phyloP scores from a whole-genome alignment of 2,888 invertebrate species.

The Hybos culiciformis region DNA sequence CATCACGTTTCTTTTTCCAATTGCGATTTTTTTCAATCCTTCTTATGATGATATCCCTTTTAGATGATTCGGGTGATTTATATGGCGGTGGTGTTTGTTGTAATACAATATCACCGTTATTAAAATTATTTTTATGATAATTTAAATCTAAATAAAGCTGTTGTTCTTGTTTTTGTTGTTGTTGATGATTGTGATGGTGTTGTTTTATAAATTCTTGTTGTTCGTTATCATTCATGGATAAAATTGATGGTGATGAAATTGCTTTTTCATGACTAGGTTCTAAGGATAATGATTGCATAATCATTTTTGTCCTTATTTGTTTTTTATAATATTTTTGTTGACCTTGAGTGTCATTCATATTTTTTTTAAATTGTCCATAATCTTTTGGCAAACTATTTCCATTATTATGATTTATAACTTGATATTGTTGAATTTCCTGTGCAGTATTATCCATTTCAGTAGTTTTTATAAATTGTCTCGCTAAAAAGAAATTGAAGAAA shows the following conservation, averaged over 20 bases:
- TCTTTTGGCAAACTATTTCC: too few species aligned
- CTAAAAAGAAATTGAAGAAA: too few species aligned
- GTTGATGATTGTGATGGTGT: too few species aligned
- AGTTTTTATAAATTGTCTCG: background rate
- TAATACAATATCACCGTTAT: too few species aligned
- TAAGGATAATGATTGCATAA: background rate
- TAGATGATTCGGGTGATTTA: too few species aligned
- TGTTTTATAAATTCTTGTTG: too few species aligned
- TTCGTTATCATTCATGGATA: conserved; percentile 1
- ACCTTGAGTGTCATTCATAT: background rate
- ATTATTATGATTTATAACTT: conserved; percentile 21
- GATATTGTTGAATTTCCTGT: background rate
- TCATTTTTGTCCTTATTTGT: conserved; percentile 3
- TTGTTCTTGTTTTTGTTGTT: too few species aligned
- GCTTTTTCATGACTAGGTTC: background rate
- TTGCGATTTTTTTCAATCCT: background rate
- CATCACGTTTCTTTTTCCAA: background rate
- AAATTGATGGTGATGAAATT: background rate
- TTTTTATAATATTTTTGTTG: background rate
- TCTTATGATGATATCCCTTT: too few species aligned
- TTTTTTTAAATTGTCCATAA: background rate
- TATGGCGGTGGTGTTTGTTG: too few species aligned
- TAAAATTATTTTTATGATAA: too few species aligned
- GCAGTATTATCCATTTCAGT: background rate
- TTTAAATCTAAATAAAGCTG: too few species aligned